Base-by-base conservation (phyloP, 2,888 invertebrate genomes). In the Danaus chrysippus region DNA sequence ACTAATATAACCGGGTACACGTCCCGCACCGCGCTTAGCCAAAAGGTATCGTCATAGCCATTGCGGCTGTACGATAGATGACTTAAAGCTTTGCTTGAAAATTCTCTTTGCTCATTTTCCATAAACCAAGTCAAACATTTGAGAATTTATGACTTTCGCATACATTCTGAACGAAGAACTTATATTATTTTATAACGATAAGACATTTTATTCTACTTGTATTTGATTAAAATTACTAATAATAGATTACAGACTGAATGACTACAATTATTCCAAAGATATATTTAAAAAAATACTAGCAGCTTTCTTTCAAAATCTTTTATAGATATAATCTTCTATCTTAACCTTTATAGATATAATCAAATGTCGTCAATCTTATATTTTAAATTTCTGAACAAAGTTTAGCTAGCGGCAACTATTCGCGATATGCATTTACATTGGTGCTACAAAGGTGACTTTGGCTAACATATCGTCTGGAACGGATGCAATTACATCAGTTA, bases 401-500 rank as follows among this genome's bases (percentile, higher is more conserved):
- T 46, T 54, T 42, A 42, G 34, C 42, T 42, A 56, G 54, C 54
- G 44, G 54, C 53, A 61, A 54, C 43, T 15, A 41, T 52, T 42
- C 15, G 17, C 42, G 49, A 57, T 49, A 44, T 62, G 53, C 54
- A 62, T 54, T 42, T 62, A 53, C 59, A 60, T 60, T 44, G 54
- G 46, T 54, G 56, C 67, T 68, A 70, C 73, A 76, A 76, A 76
- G 77, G 71, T 71, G 72, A 68, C 57, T 65, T 69, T 73, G 72
- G 70, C 68, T 68, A 71, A 73, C 71, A 73, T 71, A 76, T 76
- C 73, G 76, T 73, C 78, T 76, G 75, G 73, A 78, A 73, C 84
- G 84, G 84, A 84, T 78, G 82, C 79, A 83, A 84, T 84, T 84
- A 84, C 73, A 67, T 61, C 71, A 66, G 70, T 71, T 71, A 71